Base-by-base conservation (phyloP, 2,888 invertebrate species). In the Sinelater perroti region DNA sequence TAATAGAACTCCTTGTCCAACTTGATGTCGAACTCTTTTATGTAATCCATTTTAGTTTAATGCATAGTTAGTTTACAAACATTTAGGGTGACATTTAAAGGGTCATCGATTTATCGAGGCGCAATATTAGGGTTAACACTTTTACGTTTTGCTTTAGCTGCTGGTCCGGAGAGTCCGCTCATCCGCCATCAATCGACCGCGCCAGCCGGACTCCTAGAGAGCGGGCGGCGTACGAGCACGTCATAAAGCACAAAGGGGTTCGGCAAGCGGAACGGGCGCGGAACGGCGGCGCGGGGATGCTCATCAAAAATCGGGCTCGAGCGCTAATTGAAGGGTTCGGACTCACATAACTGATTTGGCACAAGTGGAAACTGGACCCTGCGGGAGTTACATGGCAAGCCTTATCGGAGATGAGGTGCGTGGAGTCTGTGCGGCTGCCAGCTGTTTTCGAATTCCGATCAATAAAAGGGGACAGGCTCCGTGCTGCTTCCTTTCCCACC, bases 1-100 rank as follows among this genome's bases (percentile, higher is more conserved):
- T 90, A 90, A 76, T 88, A 90, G 76, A 87, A 83, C 71, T 89
- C 89, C 73, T 86, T 87, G 72, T 88, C 88, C 60, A 90, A 78
- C 63, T 87, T 85, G 65, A 90, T 89, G 75, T 90, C 90, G 72
- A 90, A 90, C 72, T 87, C 87, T 62, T 86, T 82, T 66, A 90
- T 89, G 79, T 88, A 89, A 80, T 90, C 90, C 89, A 90, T 90
- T 50, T 17, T 62, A 18, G 2, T 17, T 36, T 36, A 6, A 17
- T 14, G 1, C 18, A 36, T 36, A n/a, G n/a, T n/a, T n/a, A n/a
- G n/a, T n/a, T n/a, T n/a, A n/a, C n/a, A n/a, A n/a, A n/a, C n/a
- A n/a, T n/a, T n/a, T n/a, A n/a, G n/a, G n/a, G n/a, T n/a, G n/a
- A n/a, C n/a, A n/a, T n/a, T n/a, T n/a, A n/a, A n/a, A n/a, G n/a